Conservation (phyloP, 2,888 invertebrate species). For the Tetramorium bicarinatum region DNA sequence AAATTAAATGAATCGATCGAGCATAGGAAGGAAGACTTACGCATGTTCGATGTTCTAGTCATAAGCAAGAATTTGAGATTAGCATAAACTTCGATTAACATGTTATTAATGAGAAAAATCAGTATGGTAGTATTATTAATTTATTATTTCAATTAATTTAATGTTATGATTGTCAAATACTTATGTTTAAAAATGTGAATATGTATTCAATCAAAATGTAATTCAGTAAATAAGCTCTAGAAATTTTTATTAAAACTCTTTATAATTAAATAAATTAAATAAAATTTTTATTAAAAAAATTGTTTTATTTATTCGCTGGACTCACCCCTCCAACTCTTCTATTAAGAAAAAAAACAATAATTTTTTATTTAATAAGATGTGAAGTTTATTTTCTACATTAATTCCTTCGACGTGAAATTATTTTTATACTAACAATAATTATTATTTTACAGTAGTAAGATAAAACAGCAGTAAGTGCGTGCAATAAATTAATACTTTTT, state of each 20-base stretch:
- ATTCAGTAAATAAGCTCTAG: too few species aligned
- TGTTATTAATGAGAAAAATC: not conserved
- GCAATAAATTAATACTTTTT: not conserved
- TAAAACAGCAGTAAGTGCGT: not conserved
- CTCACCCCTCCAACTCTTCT: not conserved
- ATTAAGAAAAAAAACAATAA: not conserved
- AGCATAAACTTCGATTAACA: not conserved
- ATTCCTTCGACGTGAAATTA: not conserved
- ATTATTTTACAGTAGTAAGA: not conserved
- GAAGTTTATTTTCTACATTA: not conserved
- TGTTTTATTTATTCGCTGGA: not conserved
- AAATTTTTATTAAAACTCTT: not conserved
- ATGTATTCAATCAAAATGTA: not conserved
- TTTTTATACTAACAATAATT: not conserved
- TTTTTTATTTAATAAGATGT: not conserved
- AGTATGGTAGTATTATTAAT: not conserved
- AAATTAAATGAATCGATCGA: constrained; percentile 57
- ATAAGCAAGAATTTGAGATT: constrained; percentile 40
- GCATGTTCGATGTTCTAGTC: not conserved
- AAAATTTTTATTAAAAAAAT: not conserved
- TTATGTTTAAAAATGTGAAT: not conserved
- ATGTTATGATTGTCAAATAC: not conserved
- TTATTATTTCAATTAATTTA: not conserved
- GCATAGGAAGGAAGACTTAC: constrained; percentile 44
- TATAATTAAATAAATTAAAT: too few species aligned